A percentile compares a stretch with the other conserved stretches of the same genome.
Evolutionary conservation across 2,113 vertebrate genomes (phyloP).

Genomic region (Cephalophus harveyi): DNA sequence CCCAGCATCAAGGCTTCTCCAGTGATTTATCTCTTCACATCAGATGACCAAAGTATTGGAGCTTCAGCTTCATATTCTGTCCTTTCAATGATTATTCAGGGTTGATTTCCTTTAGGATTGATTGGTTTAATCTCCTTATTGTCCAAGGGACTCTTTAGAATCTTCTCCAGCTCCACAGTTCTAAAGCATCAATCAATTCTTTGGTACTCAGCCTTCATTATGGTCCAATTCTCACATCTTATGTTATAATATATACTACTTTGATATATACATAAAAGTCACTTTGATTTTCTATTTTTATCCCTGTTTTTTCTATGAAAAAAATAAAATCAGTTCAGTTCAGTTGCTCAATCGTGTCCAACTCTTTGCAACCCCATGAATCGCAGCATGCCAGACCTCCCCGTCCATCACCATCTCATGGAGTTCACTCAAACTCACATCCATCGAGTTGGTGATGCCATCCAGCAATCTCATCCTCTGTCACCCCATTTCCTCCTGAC

Average conservation of each 20-base stretch:
- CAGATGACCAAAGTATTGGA: neutral
- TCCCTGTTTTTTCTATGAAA: neutral
- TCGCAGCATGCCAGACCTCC: too few relatives aligned
- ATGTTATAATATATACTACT: neutral
- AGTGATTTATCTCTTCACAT: neutral
- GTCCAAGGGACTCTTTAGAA: neutral
- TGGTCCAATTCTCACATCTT: neutral
- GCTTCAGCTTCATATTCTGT: neutral
- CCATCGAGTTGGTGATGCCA: too few relatives aligned
- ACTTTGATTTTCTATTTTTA: neutral
- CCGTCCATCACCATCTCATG: too few relatives aligned
- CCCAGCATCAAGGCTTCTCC: neutral
- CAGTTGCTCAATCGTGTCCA: accelerated
- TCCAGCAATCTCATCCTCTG: too few relatives aligned
- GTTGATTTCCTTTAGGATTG: neutral
- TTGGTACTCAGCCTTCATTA: neutral
- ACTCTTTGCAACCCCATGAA: too few relatives aligned
- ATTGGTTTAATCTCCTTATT: neutral
- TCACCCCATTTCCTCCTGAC: too few relatives aligned
- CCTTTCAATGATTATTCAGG: neutral
- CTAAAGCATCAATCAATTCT: neutral
- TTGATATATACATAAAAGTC: neutral
- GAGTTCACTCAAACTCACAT: too few relatives aligned
- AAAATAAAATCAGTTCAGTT: neutral
- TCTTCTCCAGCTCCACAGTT: neutral